Percentiles rank a stretch among this genome's conserved stretches.
Evolutionary conservation across 1,140 invertebrate species (phyloP).

Genomic region (Rhopalosiphum padi): DNA sequence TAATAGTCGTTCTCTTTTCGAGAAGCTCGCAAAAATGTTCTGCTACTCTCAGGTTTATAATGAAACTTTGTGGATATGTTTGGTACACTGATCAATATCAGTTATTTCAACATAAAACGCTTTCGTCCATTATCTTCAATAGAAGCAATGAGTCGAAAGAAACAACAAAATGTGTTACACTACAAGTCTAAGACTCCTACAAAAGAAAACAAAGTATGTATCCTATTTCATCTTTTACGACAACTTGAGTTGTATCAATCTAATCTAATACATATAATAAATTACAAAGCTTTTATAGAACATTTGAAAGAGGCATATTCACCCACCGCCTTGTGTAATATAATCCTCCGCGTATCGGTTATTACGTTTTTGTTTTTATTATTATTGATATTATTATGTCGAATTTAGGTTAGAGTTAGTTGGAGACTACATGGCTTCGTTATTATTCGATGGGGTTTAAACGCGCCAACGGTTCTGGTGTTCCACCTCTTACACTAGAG

Average conservation of each 20-base stretch:
- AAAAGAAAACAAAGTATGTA: not conserved
- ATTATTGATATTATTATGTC: not conserved
- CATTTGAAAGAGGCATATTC: not conserved
- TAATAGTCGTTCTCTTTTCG: not conserved
- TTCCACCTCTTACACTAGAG: not conserved
- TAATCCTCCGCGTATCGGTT: not conserved
- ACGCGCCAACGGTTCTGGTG: not conserved
- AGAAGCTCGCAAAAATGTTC: not conserved
- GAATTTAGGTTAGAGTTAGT: too few species aligned
- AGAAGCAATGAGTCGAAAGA: not conserved
- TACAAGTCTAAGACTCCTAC: not conserved
- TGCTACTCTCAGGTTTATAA: not conserved
- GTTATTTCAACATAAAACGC: slow-evolving; percentile 26
- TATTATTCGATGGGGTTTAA: not conserved
- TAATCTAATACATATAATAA: not conserved
- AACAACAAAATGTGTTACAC: not conserved
- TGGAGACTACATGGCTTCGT: not conserved
- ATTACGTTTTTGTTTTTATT: not conserved
- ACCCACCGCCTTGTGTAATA: not conserved
- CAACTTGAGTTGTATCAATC: not conserved
- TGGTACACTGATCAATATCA: not conserved
- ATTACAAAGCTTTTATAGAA: not conserved
- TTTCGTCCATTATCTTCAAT: not conserved
- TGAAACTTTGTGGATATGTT: not conserved
- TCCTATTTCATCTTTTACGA: not conserved